Base-by-base conservation (phyloP, 1,140 invertebrate genomes). In the Polypedilum vanderplanki region DNA sequence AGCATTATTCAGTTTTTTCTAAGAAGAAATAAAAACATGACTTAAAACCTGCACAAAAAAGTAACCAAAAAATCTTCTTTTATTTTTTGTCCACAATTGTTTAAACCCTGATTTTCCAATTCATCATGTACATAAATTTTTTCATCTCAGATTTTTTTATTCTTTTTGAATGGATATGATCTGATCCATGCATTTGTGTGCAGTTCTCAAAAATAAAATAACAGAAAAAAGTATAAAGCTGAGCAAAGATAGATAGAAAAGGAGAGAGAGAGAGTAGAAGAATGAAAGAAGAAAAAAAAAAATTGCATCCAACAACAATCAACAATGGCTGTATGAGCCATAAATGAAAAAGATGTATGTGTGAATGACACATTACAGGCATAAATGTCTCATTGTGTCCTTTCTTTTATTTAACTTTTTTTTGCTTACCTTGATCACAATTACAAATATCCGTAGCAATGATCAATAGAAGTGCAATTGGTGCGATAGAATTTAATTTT, bases 251-350 rank as follows among this genome's bases (percentile, higher is more conserved):
- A n/a, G n/a, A n/a, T n/a, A n/a, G n/a, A n/a, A n/a, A n/a, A n/a
- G n/a, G n/a, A n/a, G n/a, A n/a, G n/a, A n/a, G n/a, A n/a, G n/a
- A n/a, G n/a, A n/a, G n/a, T n/a, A n/a, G n/a, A n/a, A n/a, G n/a
- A n/a, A n/a, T n/a, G 10, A 41, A 41, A 41, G 15, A 46, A 46
- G 15, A 46, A 46, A 46, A 46, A 2, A 10, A 46, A 46, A 46
- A 46, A 46, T 46, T 46, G n/a, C 64, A 17, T 67, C n/a, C 64
- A 67, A 67, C 64, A 67, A 67, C 64, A 67, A 67, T 46, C 64
- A 67, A 67, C 64, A 67, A 18, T 18, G 18, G 18, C 18, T 67
- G 64, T 20, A 17, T 65, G 4, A 7, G 3, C 7, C 57, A 65
- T 18, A 17, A 15, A 67, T 20, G 18, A 67, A 17, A 67, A 17